Evolutionary conservation across 2,113 vertebrate species (phyloP).

Genomic region (Scalopus aquaticus): DNA sequence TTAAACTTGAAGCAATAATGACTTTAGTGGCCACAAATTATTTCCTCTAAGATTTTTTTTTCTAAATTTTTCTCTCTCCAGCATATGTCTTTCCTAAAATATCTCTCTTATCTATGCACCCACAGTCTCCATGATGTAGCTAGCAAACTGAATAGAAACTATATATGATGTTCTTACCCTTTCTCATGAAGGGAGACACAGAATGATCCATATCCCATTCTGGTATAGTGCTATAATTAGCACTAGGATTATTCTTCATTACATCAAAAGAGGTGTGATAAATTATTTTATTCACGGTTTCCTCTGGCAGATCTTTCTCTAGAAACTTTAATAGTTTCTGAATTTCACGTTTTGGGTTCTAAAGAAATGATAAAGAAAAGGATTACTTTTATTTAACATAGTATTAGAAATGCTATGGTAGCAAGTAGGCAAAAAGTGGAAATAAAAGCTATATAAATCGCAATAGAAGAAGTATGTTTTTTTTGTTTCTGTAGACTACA

Average conservation of each 20-base stretch:
- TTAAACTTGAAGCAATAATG: neutral
- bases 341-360: slow-evolving; percentile 83
- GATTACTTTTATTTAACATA: neutral
- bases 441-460: neutral
- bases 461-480: neutral
- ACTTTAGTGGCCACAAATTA: neutral
- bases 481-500: too few species aligned
- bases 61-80: neutral
- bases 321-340: slow-evolving; percentile 85
- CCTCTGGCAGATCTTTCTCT: slow-evolving; percentile 79
- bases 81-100: neutral
- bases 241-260: slow-evolving; percentile 86
- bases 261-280: slow-evolving; percentile 83
- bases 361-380: neutral
- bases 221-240: slow-evolving; percentile 83
- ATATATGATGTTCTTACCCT: slow-evolving; percentile 61
- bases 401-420: too few species aligned
- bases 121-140: neutral
- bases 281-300: slow-evolving; percentile 78
- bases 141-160: accelerated
- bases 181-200: slow-evolving; percentile 80
- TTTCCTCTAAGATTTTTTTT: neutral
- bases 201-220: slow-evolving; percentile 66
- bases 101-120: neutral
- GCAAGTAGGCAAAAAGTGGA: neutral